These are phyloP conservation scores for Hormaphis cornu DNA, from an alignment of 1,140 invertebrate genomes.

Conservation along the genomic window DNA sequence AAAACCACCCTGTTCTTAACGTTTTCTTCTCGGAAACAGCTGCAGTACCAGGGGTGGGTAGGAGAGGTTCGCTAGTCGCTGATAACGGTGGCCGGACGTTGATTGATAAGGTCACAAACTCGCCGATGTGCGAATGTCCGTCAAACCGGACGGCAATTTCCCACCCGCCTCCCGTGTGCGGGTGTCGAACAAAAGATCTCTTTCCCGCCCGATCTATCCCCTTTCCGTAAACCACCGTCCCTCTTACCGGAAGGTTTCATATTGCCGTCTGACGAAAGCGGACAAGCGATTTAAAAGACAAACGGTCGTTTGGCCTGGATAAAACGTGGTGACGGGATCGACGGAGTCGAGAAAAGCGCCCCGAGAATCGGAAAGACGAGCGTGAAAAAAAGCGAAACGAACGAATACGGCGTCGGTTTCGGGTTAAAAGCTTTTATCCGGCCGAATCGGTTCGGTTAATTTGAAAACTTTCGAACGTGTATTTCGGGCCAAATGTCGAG, in stretches of 20 bases:
- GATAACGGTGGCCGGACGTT: constrained; percentile 19
- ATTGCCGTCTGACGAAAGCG: constrained; percentile 7
- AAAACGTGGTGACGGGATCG: no score
- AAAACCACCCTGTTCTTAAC: no score
- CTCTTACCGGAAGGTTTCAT: no score
- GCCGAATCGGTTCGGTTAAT: constrained; percentile 20
- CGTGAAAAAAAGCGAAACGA: constrained; percentile 36
- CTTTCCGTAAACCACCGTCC: no score
- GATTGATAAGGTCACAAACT: constrained; percentile 24
- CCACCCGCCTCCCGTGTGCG: neutral
- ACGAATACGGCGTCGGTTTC: neutral
- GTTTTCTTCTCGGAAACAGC: no score
- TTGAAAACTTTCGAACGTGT: constrained; percentile 26
- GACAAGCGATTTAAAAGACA: constrained; percentile 32
- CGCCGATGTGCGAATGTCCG: neutral
- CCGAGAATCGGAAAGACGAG: constrained; percentile 38
- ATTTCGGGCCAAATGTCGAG: neutral
- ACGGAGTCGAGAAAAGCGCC: no score
- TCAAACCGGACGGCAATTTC: constrained; percentile 1
- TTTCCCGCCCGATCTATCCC: neutral
- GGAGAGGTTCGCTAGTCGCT: neutral
- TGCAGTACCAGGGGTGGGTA: no score
- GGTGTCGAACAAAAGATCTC: constrained; percentile 12
- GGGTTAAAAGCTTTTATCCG: constrained; percentile 23
- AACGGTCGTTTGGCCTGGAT: constrained; percentile 26